These are phyloP conservation scores for Glandiceps talaboti DNA, from an alignment of 53 echinoderm and acorn worm species.

Conservation along the genomic window DNA sequence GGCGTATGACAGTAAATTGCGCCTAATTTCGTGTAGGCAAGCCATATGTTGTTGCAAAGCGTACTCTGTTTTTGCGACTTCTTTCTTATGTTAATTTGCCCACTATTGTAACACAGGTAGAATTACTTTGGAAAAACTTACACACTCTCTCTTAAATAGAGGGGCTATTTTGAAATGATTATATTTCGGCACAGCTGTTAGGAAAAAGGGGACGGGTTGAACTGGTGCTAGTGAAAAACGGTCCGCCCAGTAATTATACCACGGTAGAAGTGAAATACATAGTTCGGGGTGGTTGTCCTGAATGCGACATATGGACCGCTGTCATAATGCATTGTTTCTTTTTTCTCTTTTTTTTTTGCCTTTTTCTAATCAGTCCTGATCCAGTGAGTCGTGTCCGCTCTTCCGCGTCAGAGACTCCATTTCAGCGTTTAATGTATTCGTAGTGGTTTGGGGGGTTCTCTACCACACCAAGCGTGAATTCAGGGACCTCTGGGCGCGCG, in stretches of 20 bases:
- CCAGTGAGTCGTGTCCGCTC: too few relatives aligned
- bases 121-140: background rate
- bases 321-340: too few relatives aligned
- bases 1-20: background rate
- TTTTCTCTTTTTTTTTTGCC: too few relatives aligned
- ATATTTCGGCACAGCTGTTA: background rate
- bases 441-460: background rate
- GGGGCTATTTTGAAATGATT: background rate
- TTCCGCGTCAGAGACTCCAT: too few relatives aligned
- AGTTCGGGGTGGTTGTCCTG: background rate
- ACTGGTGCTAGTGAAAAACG: background rate
- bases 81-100: background rate
- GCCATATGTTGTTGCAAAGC: background rate
- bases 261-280: background rate
- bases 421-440: too few relatives aligned
- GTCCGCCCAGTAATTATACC: background rate
- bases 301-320: background rate
- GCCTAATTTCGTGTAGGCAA: background rate
- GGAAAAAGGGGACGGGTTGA: background rate
- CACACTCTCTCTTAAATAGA: background rate
- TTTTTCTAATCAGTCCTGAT: too few relatives aligned
- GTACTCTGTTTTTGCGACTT: background rate
- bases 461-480: background rate
- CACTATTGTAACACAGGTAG: background rate
- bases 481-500: background rate